phyloP scores from a whole-genome alignment of 1,140 invertebrate species.

The Meloidogyne exigua region DNA sequence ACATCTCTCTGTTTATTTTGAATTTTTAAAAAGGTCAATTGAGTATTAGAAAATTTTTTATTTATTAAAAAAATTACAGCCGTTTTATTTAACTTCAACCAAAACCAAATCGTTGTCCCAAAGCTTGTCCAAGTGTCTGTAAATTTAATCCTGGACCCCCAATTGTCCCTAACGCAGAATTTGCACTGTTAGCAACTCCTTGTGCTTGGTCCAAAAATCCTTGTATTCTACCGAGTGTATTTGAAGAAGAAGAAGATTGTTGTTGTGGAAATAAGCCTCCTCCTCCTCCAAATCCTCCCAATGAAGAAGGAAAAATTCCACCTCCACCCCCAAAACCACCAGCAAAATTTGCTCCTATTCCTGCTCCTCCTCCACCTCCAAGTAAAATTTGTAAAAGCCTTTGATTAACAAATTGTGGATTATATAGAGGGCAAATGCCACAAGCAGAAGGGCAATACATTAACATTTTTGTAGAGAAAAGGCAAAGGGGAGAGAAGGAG shows the following conservation, averaged over 20 bases:
- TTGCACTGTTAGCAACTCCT: neutral
- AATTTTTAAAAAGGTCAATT: too few species aligned
- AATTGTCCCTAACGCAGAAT: neutral
- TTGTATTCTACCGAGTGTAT: neutral
- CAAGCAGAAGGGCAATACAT: neutral
- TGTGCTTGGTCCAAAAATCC: neutral
- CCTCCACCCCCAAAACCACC: neutral
- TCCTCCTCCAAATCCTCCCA: neutral
- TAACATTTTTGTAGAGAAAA: neutral
- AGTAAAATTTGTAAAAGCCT: neutral
- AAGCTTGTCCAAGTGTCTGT: conserved; percentile 1
- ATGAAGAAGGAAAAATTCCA: too few species aligned
- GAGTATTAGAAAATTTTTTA: too few species aligned
- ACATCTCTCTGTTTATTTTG: too few species aligned
- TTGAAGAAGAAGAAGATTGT: neutral
- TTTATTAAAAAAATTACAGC: too few species aligned
- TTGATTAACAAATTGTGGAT: conserved; percentile 1
- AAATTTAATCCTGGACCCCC: neutral
- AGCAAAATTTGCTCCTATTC: neutral
- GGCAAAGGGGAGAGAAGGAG: neutral
- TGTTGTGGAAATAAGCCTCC: neutral
- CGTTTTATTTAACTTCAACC: neutral
- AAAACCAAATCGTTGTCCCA: neutral
- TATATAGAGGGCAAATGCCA: neutral
- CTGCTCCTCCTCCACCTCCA: neutral